Base-by-base conservation (phyloP, 1,140 invertebrate genomes). In the Carposina sasakii region DNA sequence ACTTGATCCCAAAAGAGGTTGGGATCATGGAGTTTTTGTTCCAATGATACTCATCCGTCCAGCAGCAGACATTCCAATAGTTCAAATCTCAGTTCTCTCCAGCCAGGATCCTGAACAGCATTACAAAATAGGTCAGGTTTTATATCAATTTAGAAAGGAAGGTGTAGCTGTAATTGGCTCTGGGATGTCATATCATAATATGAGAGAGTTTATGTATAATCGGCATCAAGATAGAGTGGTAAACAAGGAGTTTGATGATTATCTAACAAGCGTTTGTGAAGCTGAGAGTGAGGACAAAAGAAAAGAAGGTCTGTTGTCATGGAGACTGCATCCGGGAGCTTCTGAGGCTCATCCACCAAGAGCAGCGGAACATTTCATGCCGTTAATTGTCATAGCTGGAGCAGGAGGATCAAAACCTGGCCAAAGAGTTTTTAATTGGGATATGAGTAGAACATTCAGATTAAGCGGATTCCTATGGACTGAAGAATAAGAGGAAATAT, bases 11-110 rank as follows among this genome's bases (percentile, higher is more conserved):
- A 62, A 71, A 47, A 62, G 81, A 58, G 77, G 78, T 52, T 82
- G 81, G 81, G 81, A 84, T 37, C 81, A 84, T 55, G 81, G 81
- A 37, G 76, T 82, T 2, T 84, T 84, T 45, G 78, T 84, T 3
- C 81, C 81, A 0, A 84, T 84, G 81, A 68, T 84, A 53, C 50
- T 84, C 0, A 81, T 82, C 3, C 74, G 79, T 33, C 81, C 81
- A 8, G 42, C 65, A 23, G 81, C 81, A 1, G 64, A 79, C 39
- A 67, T 84, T 23, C 78, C 81, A 15, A 82, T 84, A 45, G 46
- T 82, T 8, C 81, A 84, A 52, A 24, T 84, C 3, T 84, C 81
- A 3, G 74, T 81, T 0, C 30, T 84, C 4, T 51, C 52, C 0
- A 76, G 69, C 46, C 78, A 84, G 49, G 68, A 81, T 50, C 47